These are phyloP conservation scores for Thereva unica DNA, from an alignment of 2,888 invertebrate species.

Conservation along the genomic window DNA sequence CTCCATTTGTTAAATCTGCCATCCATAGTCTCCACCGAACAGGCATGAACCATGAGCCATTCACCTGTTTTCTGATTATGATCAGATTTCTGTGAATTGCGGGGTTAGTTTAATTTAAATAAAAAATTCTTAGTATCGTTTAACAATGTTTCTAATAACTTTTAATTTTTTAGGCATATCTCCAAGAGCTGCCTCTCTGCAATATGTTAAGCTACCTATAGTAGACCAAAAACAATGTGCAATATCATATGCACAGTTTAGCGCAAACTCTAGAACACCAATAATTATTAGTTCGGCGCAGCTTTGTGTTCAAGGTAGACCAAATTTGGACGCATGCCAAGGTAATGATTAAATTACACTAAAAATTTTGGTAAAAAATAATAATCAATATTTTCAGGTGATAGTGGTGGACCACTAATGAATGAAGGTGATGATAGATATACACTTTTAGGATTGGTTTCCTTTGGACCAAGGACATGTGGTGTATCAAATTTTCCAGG, in stretches of 20 bases:
- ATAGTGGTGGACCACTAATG: slow-evolving; percentile 58
- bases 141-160: background rate
- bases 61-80: too few species aligned
- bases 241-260: slow-evolving; percentile 54
- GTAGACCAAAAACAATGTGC: slow-evolving; percentile 56
- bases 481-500: slow-evolving; percentile 56
- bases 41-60: too few species aligned
- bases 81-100: too few species aligned
- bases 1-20: too few species aligned
- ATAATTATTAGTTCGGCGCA: slow-evolving; percentile 55
- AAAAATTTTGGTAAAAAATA: background rate
- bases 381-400: slow-evolving; percentile 46
- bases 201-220: slow-evolving; percentile 58
- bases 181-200: slow-evolving; percentile 49
- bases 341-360: slow-evolving; percentile 44
- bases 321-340: slow-evolving; percentile 57
- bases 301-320: slow-evolving; percentile 56
- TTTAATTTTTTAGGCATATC: slow-evolving; percentile 29
- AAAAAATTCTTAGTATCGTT: background rate
- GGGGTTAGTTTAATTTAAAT: too few species aligned
- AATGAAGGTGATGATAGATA: slow-evolving; percentile 47
- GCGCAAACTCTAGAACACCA: slow-evolving; percentile 56
- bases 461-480: slow-evolving; percentile 55
- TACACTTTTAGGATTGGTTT: slow-evolving; percentile 51
- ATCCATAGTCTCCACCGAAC: too few species aligned